Percentiles rank a stretch among this genome's conserved stretches.
phyloP scores from a whole-genome alignment of 2,888 invertebrate genomes.

The Omphaloscelis lunosa region DNA sequence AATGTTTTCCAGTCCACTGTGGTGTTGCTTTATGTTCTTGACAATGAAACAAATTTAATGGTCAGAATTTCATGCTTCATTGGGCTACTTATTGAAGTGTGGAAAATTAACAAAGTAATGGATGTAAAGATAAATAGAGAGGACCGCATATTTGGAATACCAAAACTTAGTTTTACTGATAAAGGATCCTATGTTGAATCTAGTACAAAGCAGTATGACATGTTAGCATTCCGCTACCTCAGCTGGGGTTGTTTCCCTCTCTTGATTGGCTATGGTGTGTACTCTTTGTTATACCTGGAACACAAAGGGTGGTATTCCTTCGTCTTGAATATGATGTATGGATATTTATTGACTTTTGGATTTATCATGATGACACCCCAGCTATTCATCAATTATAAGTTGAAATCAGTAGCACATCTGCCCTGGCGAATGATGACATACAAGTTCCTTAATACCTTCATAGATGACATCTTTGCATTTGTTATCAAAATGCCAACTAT shows the following conservation, averaged over 20 bases:
- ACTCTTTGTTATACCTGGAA: slow-evolving; percentile 98
- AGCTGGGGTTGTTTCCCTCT: slow-evolving; percentile 99
- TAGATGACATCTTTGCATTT: slow-evolving; percentile 99
- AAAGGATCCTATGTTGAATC: slow-evolving; percentile 99
- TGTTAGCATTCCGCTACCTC: slow-evolving; percentile 98
- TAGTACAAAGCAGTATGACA: slow-evolving; percentile 98
- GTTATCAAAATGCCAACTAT: slow-evolving; percentile 99
- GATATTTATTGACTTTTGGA: slow-evolving; percentile 99
- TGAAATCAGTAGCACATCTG: slow-evolving; percentile 99
- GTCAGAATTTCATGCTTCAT: slow-evolving; percentile 98
- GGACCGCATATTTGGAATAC: slow-evolving; percentile 94
- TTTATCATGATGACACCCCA: slow-evolving; percentile 99
- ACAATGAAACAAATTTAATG: slow-evolving; percentile 99
- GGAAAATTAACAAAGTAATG: slow-evolving; percentile 99
- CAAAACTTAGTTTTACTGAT: slow-evolving; percentile 95
- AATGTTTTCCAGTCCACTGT: slow-evolving; percentile 99
- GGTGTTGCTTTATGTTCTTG: slow-evolving; percentile 98
- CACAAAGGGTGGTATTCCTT: slow-evolving; percentile 99
- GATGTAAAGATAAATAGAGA: slow-evolving; percentile 95
- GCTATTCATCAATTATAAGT: slow-evolving; percentile 99
- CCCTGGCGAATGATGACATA: slow-evolving; percentile 99
- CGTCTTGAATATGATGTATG: slow-evolving; percentile 98
- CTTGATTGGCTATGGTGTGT: slow-evolving; percentile 97
- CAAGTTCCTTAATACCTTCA: slow-evolving; percentile 99
- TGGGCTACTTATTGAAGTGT: slow-evolving; percentile 98